Base-by-base conservation (phyloP, 2,797 vertebrate genomes). In the Otolemur crassicaudatus region DNA sequence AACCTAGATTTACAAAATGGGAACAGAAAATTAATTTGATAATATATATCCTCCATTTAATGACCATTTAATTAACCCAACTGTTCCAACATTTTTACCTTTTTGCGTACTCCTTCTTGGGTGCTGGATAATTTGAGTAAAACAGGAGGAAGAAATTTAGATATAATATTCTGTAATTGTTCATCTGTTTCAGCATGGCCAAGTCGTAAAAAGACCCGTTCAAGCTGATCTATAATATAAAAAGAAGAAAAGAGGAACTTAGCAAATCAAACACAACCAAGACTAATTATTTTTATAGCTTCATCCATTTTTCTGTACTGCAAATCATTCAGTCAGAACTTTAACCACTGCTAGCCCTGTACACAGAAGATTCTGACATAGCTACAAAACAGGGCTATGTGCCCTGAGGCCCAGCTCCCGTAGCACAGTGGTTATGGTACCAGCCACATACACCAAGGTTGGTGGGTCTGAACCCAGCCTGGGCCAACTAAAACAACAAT, bases 121-220 rank as follows among this genome's bases (percentile, higher is more conserved):
- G 99, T 99, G 86, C 99, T 99, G 97, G 99, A 99, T 77, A 99
- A 98, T 97, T 99, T 99, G 95, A 99, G 99, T 70, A 99, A 99
- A 97, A 99, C 99, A 60, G 99, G 99, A 61, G 99, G 99, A 5
- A 99, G 98, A 94, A 99, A 99, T 98, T 99, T 99, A 81, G 99
- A 99, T 98, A 99, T 99, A 97, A 99, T 99, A 93, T 99, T 99
- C 98, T 99, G 99, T 77, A 99, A 98, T 92, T 99, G 99, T 13
- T 99, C 99, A 90, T 99, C 99, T 76, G 99, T 99, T 98, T 99
- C 99, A 97, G 99, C 99, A 98, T 99, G 99, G 98, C 99, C 99
- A 92, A 99, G 99, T 86, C 99, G 99, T 93, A 99, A 99, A 98
- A 99, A 99, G 96, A 99, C 99, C 1, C 99, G 99, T 96, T 99